phyloP scores from a whole-genome alignment of 2,797 vertebrate genomes.

The Ceryle rudis region DNA sequence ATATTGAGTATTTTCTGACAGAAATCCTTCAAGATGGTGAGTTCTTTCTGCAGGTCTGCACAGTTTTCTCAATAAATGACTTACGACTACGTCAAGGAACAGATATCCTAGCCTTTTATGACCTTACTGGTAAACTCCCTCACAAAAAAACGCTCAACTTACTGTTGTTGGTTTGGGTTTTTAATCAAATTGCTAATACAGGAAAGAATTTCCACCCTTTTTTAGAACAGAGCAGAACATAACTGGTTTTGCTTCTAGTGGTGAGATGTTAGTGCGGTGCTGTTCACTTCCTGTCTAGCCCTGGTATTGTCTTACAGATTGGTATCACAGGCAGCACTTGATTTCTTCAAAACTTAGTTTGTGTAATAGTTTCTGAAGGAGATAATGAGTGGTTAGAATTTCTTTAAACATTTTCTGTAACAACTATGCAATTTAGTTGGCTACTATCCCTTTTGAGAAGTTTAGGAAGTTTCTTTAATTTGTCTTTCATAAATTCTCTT shows the following conservation, averaged over 20 bases:
- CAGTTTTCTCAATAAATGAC: background rate
- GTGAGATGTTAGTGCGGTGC: background rate
- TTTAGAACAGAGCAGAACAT: background rate
- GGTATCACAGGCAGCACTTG: background rate
- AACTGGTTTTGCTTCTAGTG: background rate
- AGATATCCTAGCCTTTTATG: background rate
- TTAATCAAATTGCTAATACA: background rate
- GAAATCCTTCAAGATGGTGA: background rate
- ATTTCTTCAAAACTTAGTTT: background rate
- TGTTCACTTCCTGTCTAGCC: background rate
- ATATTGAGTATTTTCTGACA: background rate
- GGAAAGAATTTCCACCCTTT: background rate
- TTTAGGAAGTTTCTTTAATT: background rate
- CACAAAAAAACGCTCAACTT: background rate
- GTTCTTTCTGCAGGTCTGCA: background rate
- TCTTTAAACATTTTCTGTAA: background rate
- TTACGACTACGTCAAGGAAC: accelerated
- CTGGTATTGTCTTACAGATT: background rate
- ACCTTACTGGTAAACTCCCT: background rate
- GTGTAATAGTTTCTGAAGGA: background rate
- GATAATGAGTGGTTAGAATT: background rate
- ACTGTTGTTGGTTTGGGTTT: background rate
- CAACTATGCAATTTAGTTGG: background rate
- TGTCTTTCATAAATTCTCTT: background rate
- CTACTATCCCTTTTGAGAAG: background rate